Evolutionary conservation across 2,797 vertebrate genomes (phyloP).

Genomic region (Syngnathus rostellatus): DNA sequence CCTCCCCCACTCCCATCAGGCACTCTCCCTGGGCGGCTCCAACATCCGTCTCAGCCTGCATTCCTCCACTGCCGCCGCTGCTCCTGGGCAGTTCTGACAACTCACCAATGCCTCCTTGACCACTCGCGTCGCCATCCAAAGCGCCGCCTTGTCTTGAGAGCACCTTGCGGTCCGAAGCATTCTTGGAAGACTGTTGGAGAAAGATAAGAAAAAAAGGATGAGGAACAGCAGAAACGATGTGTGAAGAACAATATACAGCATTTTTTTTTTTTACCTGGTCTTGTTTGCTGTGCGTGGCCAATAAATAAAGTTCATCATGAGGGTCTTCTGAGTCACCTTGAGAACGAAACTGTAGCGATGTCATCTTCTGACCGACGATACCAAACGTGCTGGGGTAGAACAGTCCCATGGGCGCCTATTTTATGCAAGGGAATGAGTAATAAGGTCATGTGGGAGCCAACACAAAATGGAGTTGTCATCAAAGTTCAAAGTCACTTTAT

Average conservation of each 20-base stretch:
- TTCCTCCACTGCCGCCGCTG: conserved; percentile 40
- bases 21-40: conserved; percentile 78
- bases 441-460: neutral
- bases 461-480: neutral
- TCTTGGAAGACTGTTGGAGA: conserved; percentile 81
- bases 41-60: conserved; percentile 81
- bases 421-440: neutral
- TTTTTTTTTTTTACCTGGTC: conserved; percentile 78
- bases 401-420: conserved; percentile 90
- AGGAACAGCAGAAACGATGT: neutral
- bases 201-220: neutral
- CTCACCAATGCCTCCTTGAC: conserved; percentile 68
- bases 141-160: conserved; percentile 74
- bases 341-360: conserved; percentile 82
- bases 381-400: conserved; percentile 97
- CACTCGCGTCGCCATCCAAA: conserved; percentile 79
- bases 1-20: conserved; percentile 76
- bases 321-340: conserved; percentile 92
- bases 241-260: neutral
- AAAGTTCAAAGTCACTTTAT: no score
- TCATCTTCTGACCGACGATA: conserved; percentile 97
- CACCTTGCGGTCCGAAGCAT: conserved; percentile 80
- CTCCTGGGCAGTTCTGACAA: conserved; percentile 52
- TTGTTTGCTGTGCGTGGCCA: conserved; percentile 95
- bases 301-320: conserved; percentile 91